A percentile compares a stretch with the other conserved stretches of the same genome.
These are phyloP conservation scores for Orthosia gothica DNA, from an alignment of 2,888 invertebrate genomes.

Conservation along the genomic window DNA sequence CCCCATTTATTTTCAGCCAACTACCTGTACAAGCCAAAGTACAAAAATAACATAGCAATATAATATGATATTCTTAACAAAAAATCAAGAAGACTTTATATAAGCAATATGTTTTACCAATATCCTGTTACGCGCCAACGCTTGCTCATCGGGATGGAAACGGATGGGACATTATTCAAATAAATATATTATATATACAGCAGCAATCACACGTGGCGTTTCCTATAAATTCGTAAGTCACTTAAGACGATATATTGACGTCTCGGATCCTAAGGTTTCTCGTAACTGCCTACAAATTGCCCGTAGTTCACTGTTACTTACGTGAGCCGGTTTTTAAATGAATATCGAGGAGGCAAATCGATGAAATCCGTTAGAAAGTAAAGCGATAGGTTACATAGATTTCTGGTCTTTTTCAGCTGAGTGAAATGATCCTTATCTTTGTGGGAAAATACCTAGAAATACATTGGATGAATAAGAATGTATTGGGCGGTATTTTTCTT, in stretches of 20 bases:
- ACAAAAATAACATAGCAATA: neutral
- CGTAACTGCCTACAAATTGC: constrained; percentile 83
- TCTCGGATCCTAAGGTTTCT: constrained; percentile 72
- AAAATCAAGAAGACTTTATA: constrained; percentile 26
- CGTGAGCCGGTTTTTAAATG: constrained; percentile 79
- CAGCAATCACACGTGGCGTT: constrained; percentile 56
- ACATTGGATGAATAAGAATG: neutral
- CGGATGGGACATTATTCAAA: constrained; percentile 61
- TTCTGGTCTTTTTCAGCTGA: constrained; percentile 18
- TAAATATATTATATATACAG: constrained; percentile 56
- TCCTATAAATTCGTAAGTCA: constrained; percentile 67
- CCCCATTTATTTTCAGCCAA: neutral
- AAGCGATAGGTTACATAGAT: constrained; percentile 28
- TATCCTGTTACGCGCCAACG: constrained; percentile 52
- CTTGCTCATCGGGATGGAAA: constrained; percentile 49
- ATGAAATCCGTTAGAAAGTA: constrained; percentile 43
- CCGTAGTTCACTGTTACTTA: constrained; percentile 79
- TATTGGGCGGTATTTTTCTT: constrained; percentile 13
- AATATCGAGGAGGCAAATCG: constrained; percentile 50
- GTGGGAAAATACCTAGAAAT: constrained; percentile 12
- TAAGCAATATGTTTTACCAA: constrained; percentile 55
- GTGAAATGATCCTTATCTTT: constrained; percentile 38
- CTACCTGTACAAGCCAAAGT: neutral
- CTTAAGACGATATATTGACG: constrained; percentile 78
- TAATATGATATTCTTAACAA: constrained; percentile 13